Conservation (phyloP, 2,888 invertebrate species). For the Scaptomyza reducta region DNA sequence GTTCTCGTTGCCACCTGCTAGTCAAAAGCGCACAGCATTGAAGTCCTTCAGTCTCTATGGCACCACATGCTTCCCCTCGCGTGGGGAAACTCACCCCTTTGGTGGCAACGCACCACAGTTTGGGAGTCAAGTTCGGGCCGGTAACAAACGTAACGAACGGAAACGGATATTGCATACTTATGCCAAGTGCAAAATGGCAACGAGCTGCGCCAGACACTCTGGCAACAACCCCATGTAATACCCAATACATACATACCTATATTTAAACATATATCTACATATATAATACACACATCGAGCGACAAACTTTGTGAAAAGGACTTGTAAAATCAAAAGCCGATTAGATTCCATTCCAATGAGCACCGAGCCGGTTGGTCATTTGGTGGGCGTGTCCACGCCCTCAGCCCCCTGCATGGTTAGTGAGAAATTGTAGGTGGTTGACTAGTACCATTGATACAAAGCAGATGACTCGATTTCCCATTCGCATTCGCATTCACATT, state of each 20-base stretch:
- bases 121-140: slow-evolving; percentile 57
- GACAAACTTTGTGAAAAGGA: slow-evolving; percentile 74
- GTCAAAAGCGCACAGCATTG: slow-evolving; percentile 52
- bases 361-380: slow-evolving; percentile 78
- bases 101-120: not conserved
- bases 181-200: slow-evolving; percentile 74
- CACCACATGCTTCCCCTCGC: not conserved
- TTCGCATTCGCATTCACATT: slow-evolving; percentile 29
- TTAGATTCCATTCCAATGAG: slow-evolving; percentile 81
- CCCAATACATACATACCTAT: slow-evolving; percentile 3
- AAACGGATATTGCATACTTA: slow-evolving; percentile 82
- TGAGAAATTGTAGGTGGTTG: not conserved
- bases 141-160: slow-evolving; percentile 78
- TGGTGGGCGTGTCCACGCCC: slow-evolving; percentile 49
- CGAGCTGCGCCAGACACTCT: slow-evolving; percentile 50
- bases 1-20: slow-evolving; percentile 64
- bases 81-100: not conserved
- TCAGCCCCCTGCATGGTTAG: not conserved
- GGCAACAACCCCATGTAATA: slow-evolving; percentile 11
- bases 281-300: slow-evolving; percentile 32
- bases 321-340: slow-evolving; percentile 82
- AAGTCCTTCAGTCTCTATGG: slow-evolving; percentile 30
- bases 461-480: slow-evolving; percentile 25
- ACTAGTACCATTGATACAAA: slow-evolving; percentile 31
- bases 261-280: not conserved